These are phyloP conservation scores for Rhingia campestris DNA, from an alignment of 2,888 invertebrate genomes.

Conservation along the genomic window DNA sequence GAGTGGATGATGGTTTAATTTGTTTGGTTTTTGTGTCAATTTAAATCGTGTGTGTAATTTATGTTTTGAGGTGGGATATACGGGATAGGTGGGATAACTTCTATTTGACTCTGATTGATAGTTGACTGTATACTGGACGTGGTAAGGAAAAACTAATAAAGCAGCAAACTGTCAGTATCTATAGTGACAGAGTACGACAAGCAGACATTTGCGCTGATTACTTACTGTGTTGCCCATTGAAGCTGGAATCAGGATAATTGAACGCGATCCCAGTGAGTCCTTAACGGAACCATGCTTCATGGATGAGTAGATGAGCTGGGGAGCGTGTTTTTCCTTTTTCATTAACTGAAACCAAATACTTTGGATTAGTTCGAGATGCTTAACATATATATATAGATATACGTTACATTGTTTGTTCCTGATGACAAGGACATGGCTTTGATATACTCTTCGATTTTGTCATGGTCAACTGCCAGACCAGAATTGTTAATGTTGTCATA, in stretches of 20 bases:
- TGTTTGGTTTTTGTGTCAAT: constrained; percentile 70
- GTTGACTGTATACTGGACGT: constrained; percentile 2
- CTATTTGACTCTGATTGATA: constrained; percentile 39
- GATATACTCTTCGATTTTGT: constrained; percentile 81
- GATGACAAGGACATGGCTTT: constrained; percentile 79
- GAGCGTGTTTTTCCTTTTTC: constrained; percentile 57
- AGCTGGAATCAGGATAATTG: constrained; percentile 81
- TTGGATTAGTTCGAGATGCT: background rate
- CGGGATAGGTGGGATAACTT: constrained; percentile 8
- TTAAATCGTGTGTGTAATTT: constrained; percentile 62
- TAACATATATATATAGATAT: background rate
- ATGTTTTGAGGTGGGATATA: constrained; percentile 6
- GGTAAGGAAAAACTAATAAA: constrained; percentile 30
- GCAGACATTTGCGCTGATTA: constrained; percentile 6
- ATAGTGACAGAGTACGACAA: constrained; percentile 15
- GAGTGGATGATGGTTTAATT: constrained; percentile 66
- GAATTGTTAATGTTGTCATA: constrained; percentile 78
- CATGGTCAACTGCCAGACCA: constrained; percentile 78
- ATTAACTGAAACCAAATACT: constrained; percentile 31
- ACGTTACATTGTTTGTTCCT: constrained; percentile 79
- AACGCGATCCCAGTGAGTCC: constrained; percentile 76
- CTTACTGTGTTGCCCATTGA: constrained; percentile 76
- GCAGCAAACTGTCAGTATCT: constrained; percentile 28
- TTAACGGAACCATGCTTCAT: constrained; percentile 42
- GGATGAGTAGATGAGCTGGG: constrained; percentile 62